Percentiles rank a stretch among this genome's conserved stretches.
Conservation (phyloP, 2,113 vertebrate species). For the Plotosus lineatus region DNA sequence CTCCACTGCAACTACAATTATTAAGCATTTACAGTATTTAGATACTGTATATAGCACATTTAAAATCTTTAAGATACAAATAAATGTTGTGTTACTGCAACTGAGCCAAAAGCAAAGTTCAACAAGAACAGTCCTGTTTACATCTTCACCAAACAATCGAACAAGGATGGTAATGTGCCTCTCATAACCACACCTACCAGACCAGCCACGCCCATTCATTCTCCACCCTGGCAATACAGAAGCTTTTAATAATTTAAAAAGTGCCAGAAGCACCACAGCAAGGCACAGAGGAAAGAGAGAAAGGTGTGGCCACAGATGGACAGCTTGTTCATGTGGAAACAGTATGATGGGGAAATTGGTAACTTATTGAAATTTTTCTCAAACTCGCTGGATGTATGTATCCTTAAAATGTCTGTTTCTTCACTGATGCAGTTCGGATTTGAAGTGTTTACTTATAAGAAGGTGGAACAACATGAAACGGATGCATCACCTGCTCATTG, state of each 20-base stretch:
- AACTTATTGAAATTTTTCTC: neutral
- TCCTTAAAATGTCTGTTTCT: neutral
- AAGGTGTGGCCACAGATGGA: no score
- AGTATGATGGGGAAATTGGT: neutral
- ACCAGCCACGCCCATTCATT: neutral
- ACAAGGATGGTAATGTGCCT: slow-evolving; percentile 69
- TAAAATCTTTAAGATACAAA: no score
- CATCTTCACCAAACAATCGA: slow-evolving; percentile 68
- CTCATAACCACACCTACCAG: slow-evolving; percentile 19
- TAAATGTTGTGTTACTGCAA: neutral
- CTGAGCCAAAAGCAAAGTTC: neutral
- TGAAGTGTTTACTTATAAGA: neutral
- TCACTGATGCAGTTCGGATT: neutral
- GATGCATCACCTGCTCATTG: neutral
- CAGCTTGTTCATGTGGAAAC: neutral
- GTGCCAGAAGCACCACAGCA: slow-evolving; percentile 81
- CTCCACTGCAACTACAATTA: no score
- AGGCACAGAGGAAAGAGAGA: slow-evolving; percentile 63
- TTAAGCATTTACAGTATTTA: no score
- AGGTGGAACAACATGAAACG: neutral
- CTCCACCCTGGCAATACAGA: neutral
- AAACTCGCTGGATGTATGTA: no score
- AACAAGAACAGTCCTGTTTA: slow-evolving; percentile 39
- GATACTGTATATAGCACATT: no score
- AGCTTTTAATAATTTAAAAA: slow-evolving; percentile 86